Base-by-base conservation (phyloP, 2,113 vertebrate species). In the Myotis lucifugus region DNA sequence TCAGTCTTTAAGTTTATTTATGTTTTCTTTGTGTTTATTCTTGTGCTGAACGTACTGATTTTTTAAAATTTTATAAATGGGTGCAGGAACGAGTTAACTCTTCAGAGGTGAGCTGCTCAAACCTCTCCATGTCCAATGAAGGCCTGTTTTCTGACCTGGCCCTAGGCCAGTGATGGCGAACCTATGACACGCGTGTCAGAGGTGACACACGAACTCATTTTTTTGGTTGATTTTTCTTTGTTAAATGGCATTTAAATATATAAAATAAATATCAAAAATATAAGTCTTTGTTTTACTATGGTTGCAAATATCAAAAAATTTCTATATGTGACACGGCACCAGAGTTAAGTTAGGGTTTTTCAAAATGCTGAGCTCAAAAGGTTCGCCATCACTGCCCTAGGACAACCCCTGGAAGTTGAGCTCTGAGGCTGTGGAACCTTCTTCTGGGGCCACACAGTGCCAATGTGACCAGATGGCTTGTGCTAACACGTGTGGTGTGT, bases 61-160 rank as follows among this genome's bases (percentile, higher is more conserved):
- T 85, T 64, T 11, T 42, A 42, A 42, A 59, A 19, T 77, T 67
- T 78, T 76, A 40, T 72, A 42, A 61, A 42, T 83, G 8, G 76
- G 13, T 70, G 6, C 14, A 78, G 13, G 69, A 59, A 56, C 50
- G 4, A 4, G 19, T 70, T 94, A 69, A 59, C 7, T 88, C 77
- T 77, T 56, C 15, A 77, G 27, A 10, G 77, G 12, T 86, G n/a
- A n/a, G 3, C 48, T 72, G 76, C 34, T 93, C 66, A 86, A 18
- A 54, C 21, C 29, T 54, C 2, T 7, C 25, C 23, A 34, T 52
- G 48, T n/a, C 27, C 21, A 66, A 21, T 17, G 42, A 74, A 67
- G 29, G 3, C 29, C n/a, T 32, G 40, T 40, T 54, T 92, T 95
- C 85, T 91, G 88, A 83, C 78, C 76, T 91, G 83, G 27, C 6